Evolutionary conservation across 2,888 invertebrate species (phyloP), one percentile per base, ranked within the genome.

Genomic region (Yponomeuta cagnagella): DNA sequence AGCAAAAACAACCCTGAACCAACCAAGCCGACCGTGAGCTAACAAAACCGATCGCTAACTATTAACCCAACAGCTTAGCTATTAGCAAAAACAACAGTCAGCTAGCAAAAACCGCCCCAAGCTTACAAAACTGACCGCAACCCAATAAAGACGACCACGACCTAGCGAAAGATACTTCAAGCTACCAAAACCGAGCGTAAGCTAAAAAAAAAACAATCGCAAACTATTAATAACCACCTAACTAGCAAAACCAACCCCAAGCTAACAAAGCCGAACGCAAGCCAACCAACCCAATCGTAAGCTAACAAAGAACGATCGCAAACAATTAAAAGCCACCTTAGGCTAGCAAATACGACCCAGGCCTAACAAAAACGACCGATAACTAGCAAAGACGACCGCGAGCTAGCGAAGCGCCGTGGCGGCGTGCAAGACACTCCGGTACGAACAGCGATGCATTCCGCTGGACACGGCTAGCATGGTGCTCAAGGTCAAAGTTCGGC

Each of bases 401-500:
- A 65, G 33, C 12, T 12, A 65, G 6, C 33, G 33, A 65, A 33
- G 33, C 31, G 33, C n/a, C 23, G 31, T 31, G 69, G 70, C 52
- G 67, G 66, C 52, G 48, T 64, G 64, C 64, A 43, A 64, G 74
- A 87, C 86, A 78, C 79, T 87, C 15, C 82, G 86, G 0, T 87
- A 83, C 84, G 87, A 89, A 73, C 82, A 82, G 77, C 77, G 83
- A 89, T 90, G 91, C 77, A 86, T 88, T 69, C 88, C 89, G 43
- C 77, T 88, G 77, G 86, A 87, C 78, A 77, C 89, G 69, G 87
- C 89, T 76, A 88, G 82, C 82, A 94, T 93, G 93, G 93, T 94
- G 81, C 86, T 94, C 68, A 92, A 93, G 77, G 93, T 93, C 73
- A 93, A 94, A 81, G 90, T 94, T 74, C 89, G 92, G 73, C 86